These are phyloP conservation scores for Saguinus imperator DNA, from an alignment of 2,113 vertebrate genomes.

Conservation along the genomic window DNA sequence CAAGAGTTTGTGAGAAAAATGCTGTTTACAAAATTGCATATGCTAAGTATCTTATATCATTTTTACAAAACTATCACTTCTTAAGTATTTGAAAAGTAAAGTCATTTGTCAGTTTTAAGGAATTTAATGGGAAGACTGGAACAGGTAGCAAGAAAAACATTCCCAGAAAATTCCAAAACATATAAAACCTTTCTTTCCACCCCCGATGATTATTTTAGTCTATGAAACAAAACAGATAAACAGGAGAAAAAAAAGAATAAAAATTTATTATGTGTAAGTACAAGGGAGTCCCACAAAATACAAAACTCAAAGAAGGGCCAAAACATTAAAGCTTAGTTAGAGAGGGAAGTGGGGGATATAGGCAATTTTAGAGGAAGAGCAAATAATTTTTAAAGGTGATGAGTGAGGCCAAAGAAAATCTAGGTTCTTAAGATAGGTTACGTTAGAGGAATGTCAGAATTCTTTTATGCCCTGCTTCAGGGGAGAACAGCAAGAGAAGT, in stretches of 20 bases:
- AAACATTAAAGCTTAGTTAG: background rate
- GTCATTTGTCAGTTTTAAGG: background rate
- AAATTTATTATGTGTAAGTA: background rate
- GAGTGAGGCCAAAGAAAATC: background rate
- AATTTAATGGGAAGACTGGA: slow-evolving; percentile 42
- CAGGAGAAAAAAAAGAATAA: background rate
- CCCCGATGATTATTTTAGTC: background rate
- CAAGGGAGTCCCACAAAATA: background rate
- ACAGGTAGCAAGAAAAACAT: slow-evolving; percentile 54
- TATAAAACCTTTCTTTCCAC: background rate
- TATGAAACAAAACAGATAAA: background rate
- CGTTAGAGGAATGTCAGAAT: background rate
- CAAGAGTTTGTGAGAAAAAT: background rate
- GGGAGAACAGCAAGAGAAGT: background rate
- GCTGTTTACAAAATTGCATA: background rate
- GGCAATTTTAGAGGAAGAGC: background rate
- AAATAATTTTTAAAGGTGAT: background rate
- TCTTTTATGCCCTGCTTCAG: background rate
- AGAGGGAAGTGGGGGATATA: background rate
- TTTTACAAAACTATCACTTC: background rate
- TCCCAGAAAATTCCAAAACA: slow-evolving; percentile 39
- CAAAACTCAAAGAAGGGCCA: background rate
- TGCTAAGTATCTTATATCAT: background rate
- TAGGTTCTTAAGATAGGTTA: background rate
- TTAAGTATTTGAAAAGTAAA: slow-evolving; percentile 45